Conservation (phyloP, 2,797 vertebrate species). For the Hydrophis major region DNA sequence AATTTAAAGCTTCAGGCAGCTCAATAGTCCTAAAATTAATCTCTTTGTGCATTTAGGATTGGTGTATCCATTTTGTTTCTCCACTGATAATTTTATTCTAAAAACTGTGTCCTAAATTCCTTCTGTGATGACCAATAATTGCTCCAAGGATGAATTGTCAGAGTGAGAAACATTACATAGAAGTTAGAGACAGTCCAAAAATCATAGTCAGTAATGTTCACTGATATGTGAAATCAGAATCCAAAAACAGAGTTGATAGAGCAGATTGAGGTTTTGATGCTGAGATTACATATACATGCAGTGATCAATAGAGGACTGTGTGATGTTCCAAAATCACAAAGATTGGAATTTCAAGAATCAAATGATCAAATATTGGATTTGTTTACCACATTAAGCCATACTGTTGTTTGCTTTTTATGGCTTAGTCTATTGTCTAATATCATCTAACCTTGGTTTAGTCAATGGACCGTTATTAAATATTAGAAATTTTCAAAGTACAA, state of each 20-base stretch:
- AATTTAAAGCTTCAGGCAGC: not conserved
- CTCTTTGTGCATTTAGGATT: not conserved
- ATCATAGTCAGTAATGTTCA: not conserved
- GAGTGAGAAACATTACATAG: not conserved
- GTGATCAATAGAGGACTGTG: not conserved
- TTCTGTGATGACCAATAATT: not conserved
- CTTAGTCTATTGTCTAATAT: not conserved
- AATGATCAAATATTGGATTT: not conserved
- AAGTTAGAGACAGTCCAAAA: not conserved
- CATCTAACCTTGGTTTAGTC: not conserved
- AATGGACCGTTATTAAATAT: not conserved
- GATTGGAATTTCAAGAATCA: not conserved
- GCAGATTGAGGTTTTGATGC: not conserved
- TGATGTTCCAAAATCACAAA: not conserved
- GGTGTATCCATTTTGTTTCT: not conserved
- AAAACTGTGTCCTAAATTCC: not conserved
- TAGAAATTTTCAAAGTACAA: not conserved
- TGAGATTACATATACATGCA: not conserved
- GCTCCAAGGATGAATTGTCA: not conserved
- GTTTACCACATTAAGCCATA: not conserved
- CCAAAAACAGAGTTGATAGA: not conserved
- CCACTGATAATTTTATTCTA: not conserved
- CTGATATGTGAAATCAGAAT: not conserved
- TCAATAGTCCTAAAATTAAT: not conserved
- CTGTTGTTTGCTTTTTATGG: not conserved